phyloP scores from a whole-genome alignment of 1,140 invertebrate species.

The Heterodera carotae region DNA sequence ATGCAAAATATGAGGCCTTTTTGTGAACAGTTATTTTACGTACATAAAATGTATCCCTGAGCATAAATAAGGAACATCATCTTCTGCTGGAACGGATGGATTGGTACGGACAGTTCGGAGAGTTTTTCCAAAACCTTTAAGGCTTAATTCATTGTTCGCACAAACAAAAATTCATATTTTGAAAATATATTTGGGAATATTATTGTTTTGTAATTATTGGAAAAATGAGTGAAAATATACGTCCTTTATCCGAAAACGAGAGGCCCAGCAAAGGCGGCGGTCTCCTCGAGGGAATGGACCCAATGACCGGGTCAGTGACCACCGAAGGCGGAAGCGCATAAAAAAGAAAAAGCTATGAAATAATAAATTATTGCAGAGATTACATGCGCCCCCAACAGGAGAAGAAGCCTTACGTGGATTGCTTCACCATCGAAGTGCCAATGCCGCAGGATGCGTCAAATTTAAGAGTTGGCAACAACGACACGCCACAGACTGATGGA shows the following conservation, averaged over 20 bases:
- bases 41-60: too few relatives aligned
- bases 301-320: constrained; percentile 27
- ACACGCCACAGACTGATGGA: background rate
- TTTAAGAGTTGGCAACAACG: constrained; percentile 14
- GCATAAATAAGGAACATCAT: background rate
- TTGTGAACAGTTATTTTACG: constrained; percentile 2
- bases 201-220: background rate
- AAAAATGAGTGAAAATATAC: background rate
- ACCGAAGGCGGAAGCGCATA: background rate
- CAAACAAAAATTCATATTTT: background rate
- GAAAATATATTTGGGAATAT: too few relatives aligned
- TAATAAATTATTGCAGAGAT: constrained; percentile 19
- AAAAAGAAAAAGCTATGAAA: background rate
- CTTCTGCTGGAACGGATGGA: background rate
- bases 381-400: constrained; percentile 36
- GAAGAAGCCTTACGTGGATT: constrained; percentile 8
- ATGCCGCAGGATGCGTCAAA: constrained; percentile 8
- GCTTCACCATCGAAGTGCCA: constrained; percentile 12
- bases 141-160: too few relatives aligned
- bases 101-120: background rate
- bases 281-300: constrained; percentile 40
- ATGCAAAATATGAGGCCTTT: background rate
- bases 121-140: background rate
- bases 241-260: background rate
- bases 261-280: constrained; percentile 3